Evolutionary conservation across 2,797 vertebrate genomes (phyloP), one percentile per base, ranked within the genome.

Genomic region (Urocyon cinereoargenteus): DNA sequence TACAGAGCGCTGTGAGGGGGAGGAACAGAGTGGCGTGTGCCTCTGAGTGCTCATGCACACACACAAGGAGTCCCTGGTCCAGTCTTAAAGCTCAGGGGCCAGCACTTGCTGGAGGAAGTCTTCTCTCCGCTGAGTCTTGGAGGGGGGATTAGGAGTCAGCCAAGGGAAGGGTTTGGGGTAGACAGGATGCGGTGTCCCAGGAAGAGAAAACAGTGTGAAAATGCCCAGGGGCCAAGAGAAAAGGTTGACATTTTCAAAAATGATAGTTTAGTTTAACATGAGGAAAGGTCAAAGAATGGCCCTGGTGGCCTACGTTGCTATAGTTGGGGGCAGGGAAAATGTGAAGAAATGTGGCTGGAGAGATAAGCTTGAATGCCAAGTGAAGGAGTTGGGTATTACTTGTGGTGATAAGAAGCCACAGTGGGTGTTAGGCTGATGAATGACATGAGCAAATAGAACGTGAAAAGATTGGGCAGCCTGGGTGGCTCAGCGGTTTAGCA

Each of bases 301-400:
- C 15, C 68, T 86, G 0, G 0, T 9, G 36, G 22, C 53, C 57
- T 24, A 18, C 1, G 73, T 5, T 34, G 2, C 0, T 1, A 36
- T 1, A 31, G 14, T 19, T 13, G 26, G 28, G 8, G 22, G 12
- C 1, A 13, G n/a, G 57, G 40, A 16, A 19, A 24, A 11, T 0
- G 0, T 2, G 19, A 45, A 21, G 3, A 34, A 8, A 19, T 24
- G 1, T 4, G 31, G 40, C 26, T 62, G 3, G 6, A 53, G 26
- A 81, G 36, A 9, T 7, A 26, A 40, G n/a, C 18, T 1, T 0
- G n/a, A 4, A 11, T 1, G 11, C 7, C 66, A 4, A 0, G 0
- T 9, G 0, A 11, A 49, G 82, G 40, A 82, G n/a, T 0, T 10
- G 9, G 53, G 10, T 4, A 0, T 31, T 14, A 1, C 36, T 13